Percentiles rank a stretch among this genome's conserved stretches.
Evolutionary conservation across 1,140 invertebrate genomes (phyloP).

Genomic region (Archivesica marissinica): DNA sequence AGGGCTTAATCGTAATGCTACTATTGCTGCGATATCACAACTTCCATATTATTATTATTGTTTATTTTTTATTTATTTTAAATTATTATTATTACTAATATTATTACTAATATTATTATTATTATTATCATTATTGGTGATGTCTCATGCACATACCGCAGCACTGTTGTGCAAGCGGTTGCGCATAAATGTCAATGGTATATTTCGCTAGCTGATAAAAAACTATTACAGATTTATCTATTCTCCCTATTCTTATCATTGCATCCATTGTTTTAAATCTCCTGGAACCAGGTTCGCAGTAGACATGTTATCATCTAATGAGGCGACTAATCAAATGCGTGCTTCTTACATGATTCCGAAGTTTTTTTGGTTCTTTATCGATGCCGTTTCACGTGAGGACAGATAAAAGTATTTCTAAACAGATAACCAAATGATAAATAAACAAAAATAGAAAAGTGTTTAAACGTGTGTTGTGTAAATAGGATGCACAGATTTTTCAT

Average conservation of each 20-base stretch:
- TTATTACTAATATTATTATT: too few species aligned
- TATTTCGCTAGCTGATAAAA: not conserved
- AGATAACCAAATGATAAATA: not conserved
- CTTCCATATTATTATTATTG: too few species aligned
- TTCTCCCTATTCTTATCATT: not conserved
- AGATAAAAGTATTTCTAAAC: conserved; percentile 13
- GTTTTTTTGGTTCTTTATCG: conserved; percentile 9
- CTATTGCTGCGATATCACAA: too few species aligned
- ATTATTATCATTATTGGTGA: too few species aligned
- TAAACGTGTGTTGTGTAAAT: too few species aligned
- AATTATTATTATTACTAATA: too few species aligned
- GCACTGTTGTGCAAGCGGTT: too few species aligned
- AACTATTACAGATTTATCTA: not conserved
- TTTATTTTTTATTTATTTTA: too few species aligned
- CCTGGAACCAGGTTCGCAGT: not conserved
- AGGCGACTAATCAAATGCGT: conserved; percentile 44
- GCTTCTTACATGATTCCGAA: conserved; percentile 12
- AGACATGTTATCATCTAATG: conserved; percentile 44
- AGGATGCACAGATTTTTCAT: too few species aligned
- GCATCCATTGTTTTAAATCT: conserved; percentile 4
- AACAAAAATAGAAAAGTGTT: conserved; percentile 21
- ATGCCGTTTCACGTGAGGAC: conserved; percentile 1
- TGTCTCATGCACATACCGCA: too few species aligned
- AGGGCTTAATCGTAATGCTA: too few species aligned
- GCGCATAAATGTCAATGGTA: too few species aligned